A percentile compares a stretch with the other conserved stretches of the same genome.
Conservation (phyloP, 2,888 invertebrate genomes). For the Microplitis deprimator region DNA sequence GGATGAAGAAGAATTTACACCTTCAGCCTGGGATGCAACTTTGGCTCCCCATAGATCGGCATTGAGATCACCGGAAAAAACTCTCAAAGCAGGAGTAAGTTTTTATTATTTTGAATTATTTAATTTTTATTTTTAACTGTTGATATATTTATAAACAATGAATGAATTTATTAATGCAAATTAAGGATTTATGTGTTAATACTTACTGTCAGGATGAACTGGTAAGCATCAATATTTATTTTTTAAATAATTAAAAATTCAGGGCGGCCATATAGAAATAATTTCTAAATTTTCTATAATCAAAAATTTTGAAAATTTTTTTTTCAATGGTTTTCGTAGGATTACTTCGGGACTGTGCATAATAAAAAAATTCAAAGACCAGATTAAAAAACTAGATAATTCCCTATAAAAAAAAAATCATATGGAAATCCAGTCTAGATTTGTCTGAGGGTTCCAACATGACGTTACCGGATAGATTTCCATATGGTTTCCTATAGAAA, state of each 20-base stretch:
- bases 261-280: background rate
- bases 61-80: conserved; percentile 77
- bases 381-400: too few relatives aligned
- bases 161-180: conserved; percentile 31
- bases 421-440: too few relatives aligned
- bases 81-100: conserved; percentile 69
- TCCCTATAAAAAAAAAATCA: too few relatives aligned
- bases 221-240: conserved; percentile 56
- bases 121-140: background rate
- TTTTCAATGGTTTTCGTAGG: too few relatives aligned
- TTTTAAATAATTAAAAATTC: conserved; percentile 1
- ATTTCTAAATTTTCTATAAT: background rate
- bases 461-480: too few relatives aligned
- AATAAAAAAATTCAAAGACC: too few relatives aligned
- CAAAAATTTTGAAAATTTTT: background rate
- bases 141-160: background rate
- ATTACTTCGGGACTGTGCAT: too few relatives aligned
- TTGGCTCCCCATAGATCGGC: conserved; percentile 84
- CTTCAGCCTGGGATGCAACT: conserved; percentile 86
- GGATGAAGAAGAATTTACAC: conserved; percentile 80
- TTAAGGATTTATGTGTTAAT: conserved; percentile 44
- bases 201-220: conserved; percentile 67
- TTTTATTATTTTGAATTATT: background rate
- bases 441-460: too few relatives aligned
- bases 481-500: too few relatives aligned